Conservation (phyloP, 2,113 vertebrate genomes). For the Zootoca vivipara region DNA sequence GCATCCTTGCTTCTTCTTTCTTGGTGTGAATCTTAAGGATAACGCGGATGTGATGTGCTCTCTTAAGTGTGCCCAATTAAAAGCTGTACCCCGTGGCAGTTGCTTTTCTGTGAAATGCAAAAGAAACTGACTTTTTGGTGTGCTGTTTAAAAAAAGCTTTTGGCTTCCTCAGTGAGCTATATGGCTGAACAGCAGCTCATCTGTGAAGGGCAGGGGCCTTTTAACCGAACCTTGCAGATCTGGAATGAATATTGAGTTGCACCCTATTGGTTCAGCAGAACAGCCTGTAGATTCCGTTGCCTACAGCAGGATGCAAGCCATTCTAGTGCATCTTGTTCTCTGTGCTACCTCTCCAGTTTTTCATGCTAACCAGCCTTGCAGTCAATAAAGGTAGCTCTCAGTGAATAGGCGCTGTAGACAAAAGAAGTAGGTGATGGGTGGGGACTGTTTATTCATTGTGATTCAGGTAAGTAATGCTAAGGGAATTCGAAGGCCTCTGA, state of each 20-base stretch:
- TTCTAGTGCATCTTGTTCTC: constrained; percentile 53
- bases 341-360: constrained; percentile 54
- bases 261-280: constrained; percentile 27
- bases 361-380: constrained; percentile 67
- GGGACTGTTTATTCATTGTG: constrained; percentile 84
- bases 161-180: neutral
- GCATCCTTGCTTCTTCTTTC: constrained; percentile 24
- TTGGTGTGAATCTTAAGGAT: neutral
- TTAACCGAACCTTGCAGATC: constrained; percentile 23
- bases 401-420: constrained; percentile 80
- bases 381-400: constrained; percentile 73
- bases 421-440: constrained; percentile 82
- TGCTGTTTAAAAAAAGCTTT: constrained; percentile 38
- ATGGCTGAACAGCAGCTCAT: neutral
- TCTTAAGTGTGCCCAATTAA: neutral
- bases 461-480: constrained; percentile 77
- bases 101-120: constrained; percentile 34
- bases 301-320: constrained; percentile 37
- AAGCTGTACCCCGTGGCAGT: neutral
- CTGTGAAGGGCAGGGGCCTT: constrained; percentile 25
- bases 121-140: neutral
- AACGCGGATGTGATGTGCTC: neutral
- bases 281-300: constrained; percentile 43
- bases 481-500: constrained; percentile 74
- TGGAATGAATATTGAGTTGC: constrained; percentile 26